Evolutionary conservation across 2,797 vertebrate genomes (phyloP), one percentile per base, ranked within the genome.

Genomic region (Scolopax rusticola): DNA sequence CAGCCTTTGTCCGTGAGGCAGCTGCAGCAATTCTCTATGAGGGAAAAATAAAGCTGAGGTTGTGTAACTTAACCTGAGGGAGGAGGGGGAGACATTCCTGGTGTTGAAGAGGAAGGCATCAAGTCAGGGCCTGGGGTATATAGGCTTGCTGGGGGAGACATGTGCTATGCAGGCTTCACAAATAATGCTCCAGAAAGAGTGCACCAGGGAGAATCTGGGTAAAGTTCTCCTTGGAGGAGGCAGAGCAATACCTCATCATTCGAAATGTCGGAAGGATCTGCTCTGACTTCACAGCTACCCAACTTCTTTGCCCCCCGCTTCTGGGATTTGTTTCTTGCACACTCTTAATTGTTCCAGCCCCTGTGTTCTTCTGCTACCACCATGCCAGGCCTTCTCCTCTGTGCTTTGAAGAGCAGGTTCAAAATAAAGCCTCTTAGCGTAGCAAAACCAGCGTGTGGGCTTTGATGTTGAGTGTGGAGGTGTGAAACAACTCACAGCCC

Each of bases 11-110:
- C 94, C 41, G 0, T 47, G 71, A 94, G 75, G 93, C 93, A 97
- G 92, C 95, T 96, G 95, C 76, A 1, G 89, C 75, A 92, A 15
- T 93, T 96, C 86, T 94, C 68, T 15, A 30, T 41, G 86, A 90
- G 95, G 15, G 28, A 95, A 96, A 96, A 96, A 95, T 89, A 95
- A 95, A 95, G 96, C 76, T 94, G 76, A 82, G 69, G 82, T 95
- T 97, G 94, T 97, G 87, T 95, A 97, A 96, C 82, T 94, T 91
- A 95, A 94, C 93, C 94, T 92, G 84, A 45, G 73, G 81, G 87
- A 87, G 87, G 90, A 94, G 79, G 27, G 65, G n/a, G 61, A 64
- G 87, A 80, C 87, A 91, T 95, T 96, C 87, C 83, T 91, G 41
- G 59, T 93, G 73, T 51, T 91, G 88, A 74, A 86, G 88, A 91